A percentile compares a stretch with the other conserved stretches of the same genome.
phyloP scores from a whole-genome alignment of 2,888 invertebrate genomes.

The Sphecodes monilicornis region DNA sequence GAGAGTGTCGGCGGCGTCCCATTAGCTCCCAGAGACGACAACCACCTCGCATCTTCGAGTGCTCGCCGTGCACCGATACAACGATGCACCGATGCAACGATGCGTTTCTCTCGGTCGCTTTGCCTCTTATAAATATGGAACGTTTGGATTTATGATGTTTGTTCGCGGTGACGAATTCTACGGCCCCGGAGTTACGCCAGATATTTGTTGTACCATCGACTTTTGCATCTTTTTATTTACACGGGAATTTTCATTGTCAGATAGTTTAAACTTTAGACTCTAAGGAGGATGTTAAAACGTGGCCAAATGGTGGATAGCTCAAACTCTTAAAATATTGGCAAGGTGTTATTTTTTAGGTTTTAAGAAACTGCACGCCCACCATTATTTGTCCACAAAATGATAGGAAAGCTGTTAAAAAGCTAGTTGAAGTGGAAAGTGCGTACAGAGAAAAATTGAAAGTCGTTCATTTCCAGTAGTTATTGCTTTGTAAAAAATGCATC shows the following conservation, averaged over 20 bases:
- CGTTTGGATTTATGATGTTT: slow-evolving; percentile 39
- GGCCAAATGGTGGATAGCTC: neutral
- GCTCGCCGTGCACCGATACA: slow-evolving; percentile 50
- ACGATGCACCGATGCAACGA: slow-evolving; percentile 34
- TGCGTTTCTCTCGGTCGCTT: neutral
- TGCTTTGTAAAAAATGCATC: too few relatives aligned
- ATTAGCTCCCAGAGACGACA: slow-evolving; percentile 81
- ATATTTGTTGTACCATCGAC: slow-evolving; percentile 20
- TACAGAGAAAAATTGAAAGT: too few relatives aligned
- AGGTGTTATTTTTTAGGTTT: neutral
- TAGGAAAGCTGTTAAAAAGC: too few relatives aligned
- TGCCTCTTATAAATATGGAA: slow-evolving; percentile 53
- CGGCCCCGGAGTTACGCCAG: neutral
- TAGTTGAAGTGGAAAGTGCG: too few relatives aligned
- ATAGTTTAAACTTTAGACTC: too few relatives aligned
- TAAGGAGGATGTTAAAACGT: neutral
- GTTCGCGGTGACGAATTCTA: slow-evolving; percentile 27
- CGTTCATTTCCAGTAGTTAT: too few relatives aligned
- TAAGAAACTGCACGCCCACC: too few relatives aligned
- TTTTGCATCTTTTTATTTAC: slow-evolving; percentile 8
- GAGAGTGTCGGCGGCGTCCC: slow-evolving; percentile 77
- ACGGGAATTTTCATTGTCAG: neutral
- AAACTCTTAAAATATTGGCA: neutral
- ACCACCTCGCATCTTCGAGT: slow-evolving; percentile 74
- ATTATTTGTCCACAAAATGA: too few relatives aligned